phyloP scores from a whole-genome alignment of 2,113 vertebrate genomes.

The Gallinago paraguaiae region DNA sequence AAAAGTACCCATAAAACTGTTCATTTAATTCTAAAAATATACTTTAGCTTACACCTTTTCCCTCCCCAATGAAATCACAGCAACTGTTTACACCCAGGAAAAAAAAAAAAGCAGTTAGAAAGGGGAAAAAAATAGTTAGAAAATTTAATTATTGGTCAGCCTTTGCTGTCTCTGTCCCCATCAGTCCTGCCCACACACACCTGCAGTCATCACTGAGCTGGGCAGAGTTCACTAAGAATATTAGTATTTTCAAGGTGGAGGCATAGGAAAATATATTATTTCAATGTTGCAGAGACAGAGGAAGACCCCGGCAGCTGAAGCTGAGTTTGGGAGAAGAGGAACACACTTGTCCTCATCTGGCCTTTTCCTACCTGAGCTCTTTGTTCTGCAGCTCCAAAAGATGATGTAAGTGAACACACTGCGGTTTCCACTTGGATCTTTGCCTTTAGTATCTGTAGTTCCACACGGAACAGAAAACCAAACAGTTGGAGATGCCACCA shows the following conservation, averaged over 20 bases:
- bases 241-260: not conserved
- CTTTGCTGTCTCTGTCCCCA: not conserved
- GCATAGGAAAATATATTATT: not conserved
- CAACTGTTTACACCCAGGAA: not conserved
- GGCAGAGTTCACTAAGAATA: not conserved
- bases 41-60: not conserved
- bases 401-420: accelerated
- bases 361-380: not conserved
- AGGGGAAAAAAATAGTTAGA: not conserved
- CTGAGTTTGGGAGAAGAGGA: not conserved
- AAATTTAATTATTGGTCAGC: not conserved
- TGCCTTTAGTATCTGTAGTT: not conserved
- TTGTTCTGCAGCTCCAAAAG: not conserved
- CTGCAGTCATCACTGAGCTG: not conserved
- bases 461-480: not conserved
- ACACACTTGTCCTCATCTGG: not conserved
- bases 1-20: not conserved
- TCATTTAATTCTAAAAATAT: not conserved
- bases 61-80: not conserved
- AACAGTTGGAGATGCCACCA: not conserved
- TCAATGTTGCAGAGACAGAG: not conserved
- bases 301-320: not conserved
- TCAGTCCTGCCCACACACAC: not conserved
- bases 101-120: not conserved
- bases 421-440: not conserved